Base-by-base conservation (phyloP, 2,888 invertebrate species). In the Phragmatobia fuliginosa region DNA sequence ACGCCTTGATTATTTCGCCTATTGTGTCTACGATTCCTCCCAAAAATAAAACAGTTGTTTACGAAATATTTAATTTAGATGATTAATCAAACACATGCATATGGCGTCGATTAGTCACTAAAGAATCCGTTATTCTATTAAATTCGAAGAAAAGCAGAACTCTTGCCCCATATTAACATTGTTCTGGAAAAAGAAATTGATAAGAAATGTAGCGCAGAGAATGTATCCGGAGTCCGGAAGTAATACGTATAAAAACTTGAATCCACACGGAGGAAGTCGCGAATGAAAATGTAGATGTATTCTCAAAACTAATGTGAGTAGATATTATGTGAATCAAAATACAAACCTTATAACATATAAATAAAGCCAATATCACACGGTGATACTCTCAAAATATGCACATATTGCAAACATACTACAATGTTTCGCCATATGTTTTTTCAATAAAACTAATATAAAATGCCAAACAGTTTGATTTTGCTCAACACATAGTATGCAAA, bases 401-500 rank as follows among this genome's bases (percentile, higher is more conserved):
- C 10, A 28, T 25, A 64, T 31, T 49, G 25, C 64, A 63, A n/a
- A 49, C 33, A 21, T 31, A 60, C 21, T 25, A 52, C 56, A 56
- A 32, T 64, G n/a, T 52, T 52, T 62, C 65, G 56, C 45, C 18
- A 45, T 33, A 56, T 66, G 25, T 67, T 67, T 52, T 33, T 62
- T 66, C 45, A 58, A 58, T 62, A 66, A 62, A 58, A 33, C 41
- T 62, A 58, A 33, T 8, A 56, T 61, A 33, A 59, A 64, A 68
- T 60, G 64, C 49, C 59, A 68, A 49, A 64, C n/a, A 33, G 32
- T 33, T 62, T 21, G 45, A 59, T 28, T 59, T 59, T 52, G n/a
- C 28, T 49, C 14, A 64, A 64, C 49, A 28, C 62, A 65, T 58
- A 58, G 56, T 70, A 70, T 70, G 70, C 66, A 70, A 70, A 70